phyloP scores from a whole-genome alignment of 1,140 invertebrate genomes.

The Pseudomyrmex gracilis region DNA sequence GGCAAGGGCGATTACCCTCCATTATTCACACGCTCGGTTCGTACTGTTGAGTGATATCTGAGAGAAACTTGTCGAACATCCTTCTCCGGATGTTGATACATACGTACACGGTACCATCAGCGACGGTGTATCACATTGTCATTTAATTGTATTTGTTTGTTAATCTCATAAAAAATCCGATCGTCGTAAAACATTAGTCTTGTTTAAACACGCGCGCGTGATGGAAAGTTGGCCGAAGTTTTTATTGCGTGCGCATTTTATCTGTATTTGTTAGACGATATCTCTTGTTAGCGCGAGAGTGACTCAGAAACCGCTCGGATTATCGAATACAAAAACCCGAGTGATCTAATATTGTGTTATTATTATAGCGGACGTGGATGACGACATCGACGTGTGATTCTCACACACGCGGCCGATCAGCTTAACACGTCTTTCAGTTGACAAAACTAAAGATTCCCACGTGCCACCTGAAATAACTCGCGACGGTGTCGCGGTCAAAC shows the following conservation, averaged over 20 bases:
- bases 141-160: conserved; percentile 9
- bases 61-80: conserved; percentile 72
- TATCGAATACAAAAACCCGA: background rate
- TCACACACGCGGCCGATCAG: conserved; percentile 65
- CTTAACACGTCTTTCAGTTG: conserved; percentile 67
- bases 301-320: conserved; percentile 8
- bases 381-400: conserved; percentile 52
- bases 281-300: conserved; percentile 3
- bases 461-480: conserved; percentile 81
- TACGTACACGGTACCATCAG: conserved; percentile 3
- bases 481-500: conserved; percentile 77
- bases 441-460: conserved; percentile 75
- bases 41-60: conserved; percentile 78
- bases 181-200: too few relatives aligned
- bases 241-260: background rate
- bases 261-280: conserved; percentile 1
- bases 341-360: conserved; percentile 9
- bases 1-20: conserved; percentile 81
- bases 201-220: background rate
- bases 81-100: background rate
- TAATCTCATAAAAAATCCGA: too few relatives aligned
- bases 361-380: background rate
- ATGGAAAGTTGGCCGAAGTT: background rate
- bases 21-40: conserved; percentile 83
- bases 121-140: background rate